Base-by-base conservation (phyloP, 2,888 invertebrate genomes). In the Apotomis turbidana region DNA sequence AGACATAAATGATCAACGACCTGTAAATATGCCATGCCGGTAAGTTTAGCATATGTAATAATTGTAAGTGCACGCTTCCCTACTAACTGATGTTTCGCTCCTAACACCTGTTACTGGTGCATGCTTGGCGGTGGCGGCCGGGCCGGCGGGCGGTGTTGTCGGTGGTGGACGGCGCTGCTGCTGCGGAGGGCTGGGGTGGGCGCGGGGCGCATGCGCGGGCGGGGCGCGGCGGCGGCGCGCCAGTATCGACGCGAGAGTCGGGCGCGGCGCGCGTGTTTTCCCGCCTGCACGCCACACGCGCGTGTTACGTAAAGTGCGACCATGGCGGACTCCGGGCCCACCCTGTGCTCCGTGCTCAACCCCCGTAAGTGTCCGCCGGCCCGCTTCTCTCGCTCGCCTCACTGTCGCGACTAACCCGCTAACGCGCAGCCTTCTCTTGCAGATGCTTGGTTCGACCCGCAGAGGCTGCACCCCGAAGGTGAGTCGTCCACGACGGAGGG, bases 371-470 rank as follows among this genome's bases (percentile, higher is more conserved):
- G 85, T 75, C 76, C 51, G 58, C 78, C 77, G 80, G 84, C 83
- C 81, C 85, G 86, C 87, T 87, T 89, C 79, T 83, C 85, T 59
- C 85, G 87, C 87, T 87, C 88, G 74, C 78, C 79, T 87, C 84
- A 85, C 88, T 90, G 85, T 92, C 91, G 93, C 92, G 85, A 93
- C 93, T 93, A 92, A 93, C 93, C 90, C 91, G 91, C 93, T 93
- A 93, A 93, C 93, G 85, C 91, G 89, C 90, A 86, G 90, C 90
- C 90, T 91, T 94, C 94, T 93, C 93, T 96, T 97, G 85, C 97
- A 97, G 97, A 97, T 96, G 96, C 97, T 94, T 97, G 97, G 97
- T 97, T 97, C 95, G 97, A 97, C 93, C 97, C 97, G 87, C 97
- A 97, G 94, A 96, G 97, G 94, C 96, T 97, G 93, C 97, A 97